Conservation (phyloP, 2,888 invertebrate genomes). For the Chirona hameri region DNA sequence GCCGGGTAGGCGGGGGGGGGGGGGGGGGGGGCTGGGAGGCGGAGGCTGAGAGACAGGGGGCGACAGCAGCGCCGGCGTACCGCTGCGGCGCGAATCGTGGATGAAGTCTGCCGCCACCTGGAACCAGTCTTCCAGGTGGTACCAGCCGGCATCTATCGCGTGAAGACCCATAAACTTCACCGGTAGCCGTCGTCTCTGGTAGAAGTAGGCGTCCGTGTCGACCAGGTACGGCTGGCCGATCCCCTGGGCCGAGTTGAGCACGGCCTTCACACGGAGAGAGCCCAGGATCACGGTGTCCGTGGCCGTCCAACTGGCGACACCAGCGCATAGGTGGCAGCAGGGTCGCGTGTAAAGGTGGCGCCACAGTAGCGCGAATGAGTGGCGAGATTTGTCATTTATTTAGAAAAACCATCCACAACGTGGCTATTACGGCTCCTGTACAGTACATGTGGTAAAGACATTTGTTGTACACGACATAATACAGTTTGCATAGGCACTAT, state of each 20-base stretch:
- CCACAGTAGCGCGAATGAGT: neutral
- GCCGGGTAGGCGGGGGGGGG: no score
- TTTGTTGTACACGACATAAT: no score
- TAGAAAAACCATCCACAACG: no score
- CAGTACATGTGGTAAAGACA: no score
- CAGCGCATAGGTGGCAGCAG: neutral
- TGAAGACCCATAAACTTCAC: constrained; percentile 49
- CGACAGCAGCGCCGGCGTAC: neutral
- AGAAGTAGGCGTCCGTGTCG: constrained; percentile 43
- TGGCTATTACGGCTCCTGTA: no score
- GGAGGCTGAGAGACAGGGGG: no score
- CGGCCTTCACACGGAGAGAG: constrained; percentile 48
- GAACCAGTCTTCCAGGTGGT: constrained; percentile 48
- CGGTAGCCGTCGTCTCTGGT: constrained; percentile 41
- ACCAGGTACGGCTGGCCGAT: constrained; percentile 45
- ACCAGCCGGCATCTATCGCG: constrained; percentile 49
- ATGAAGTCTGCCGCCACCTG: constrained; percentile 49
- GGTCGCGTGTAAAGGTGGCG: neutral
- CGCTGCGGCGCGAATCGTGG: constrained; percentile 24
- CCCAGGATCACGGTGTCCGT: constrained; percentile 46
- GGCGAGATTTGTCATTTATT: no score
- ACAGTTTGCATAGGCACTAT: no score
- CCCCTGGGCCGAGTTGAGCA: constrained; percentile 49
- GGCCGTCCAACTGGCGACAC: constrained; percentile 47
- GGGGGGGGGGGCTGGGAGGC: no score